phyloP scores from a whole-genome alignment of 2,888 invertebrate genomes.

The Ectemnius cavifrons region DNA sequence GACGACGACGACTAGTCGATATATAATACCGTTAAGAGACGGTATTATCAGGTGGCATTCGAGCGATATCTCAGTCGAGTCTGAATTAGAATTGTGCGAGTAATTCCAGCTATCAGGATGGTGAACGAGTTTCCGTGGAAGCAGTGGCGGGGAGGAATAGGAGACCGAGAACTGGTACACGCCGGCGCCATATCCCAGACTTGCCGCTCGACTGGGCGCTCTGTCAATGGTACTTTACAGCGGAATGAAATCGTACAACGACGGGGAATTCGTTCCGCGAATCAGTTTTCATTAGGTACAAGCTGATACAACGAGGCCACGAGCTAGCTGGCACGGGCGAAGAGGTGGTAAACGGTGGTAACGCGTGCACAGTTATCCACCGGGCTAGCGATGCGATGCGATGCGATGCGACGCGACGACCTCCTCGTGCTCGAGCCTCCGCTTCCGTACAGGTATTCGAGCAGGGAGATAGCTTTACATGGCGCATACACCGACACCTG shows the following conservation, averaged over 20 bases:
- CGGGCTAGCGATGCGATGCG: background rate
- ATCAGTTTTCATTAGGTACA: conserved; percentile 52
- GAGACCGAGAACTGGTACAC: too few species aligned
- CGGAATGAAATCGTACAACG: conserved; percentile 36
- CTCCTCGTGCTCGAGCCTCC: conserved; percentile 13
- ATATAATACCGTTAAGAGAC: too few species aligned
- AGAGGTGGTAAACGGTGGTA: conserved; percentile 44
- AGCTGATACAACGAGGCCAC: conserved; percentile 46
- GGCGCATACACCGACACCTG: conserved; percentile 20
- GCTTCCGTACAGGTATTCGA: background rate
- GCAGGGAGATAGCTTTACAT: conserved; percentile 7
- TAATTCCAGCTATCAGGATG: too few species aligned
- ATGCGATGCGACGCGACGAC: background rate
- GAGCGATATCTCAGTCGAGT: too few species aligned
- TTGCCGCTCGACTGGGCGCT: background rate
- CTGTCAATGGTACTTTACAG: conserved; percentile 14
- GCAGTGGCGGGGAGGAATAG: too few species aligned
- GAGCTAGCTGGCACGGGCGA: conserved; percentile 26
- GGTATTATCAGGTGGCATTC: too few species aligned
- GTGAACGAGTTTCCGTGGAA: too few species aligned
- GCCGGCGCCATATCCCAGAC: too few species aligned
- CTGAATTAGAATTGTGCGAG: too few species aligned
- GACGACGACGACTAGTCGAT: too few species aligned
- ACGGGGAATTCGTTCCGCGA: conserved; percentile 39
- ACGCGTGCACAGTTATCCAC: background rate